Base-by-base conservation (phyloP, 2,888 invertebrate genomes). In the Netelia virgata region DNA sequence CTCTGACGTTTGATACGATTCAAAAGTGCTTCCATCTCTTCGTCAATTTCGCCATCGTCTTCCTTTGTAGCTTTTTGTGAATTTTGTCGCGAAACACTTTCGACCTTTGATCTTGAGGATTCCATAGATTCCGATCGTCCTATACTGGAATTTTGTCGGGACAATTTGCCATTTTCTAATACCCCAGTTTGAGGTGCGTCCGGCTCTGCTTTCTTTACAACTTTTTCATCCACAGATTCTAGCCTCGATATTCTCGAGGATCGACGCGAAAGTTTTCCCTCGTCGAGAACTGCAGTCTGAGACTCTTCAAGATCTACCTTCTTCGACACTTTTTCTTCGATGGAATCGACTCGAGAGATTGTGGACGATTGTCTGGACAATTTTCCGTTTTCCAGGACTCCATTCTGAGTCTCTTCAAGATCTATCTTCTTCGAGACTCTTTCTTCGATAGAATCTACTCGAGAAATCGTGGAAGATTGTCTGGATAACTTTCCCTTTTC, bases 1-100 rank as follows among this genome's bases (percentile, higher is more conserved):
- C 96, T 95, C 92, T 97, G 96, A 90, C 95, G 95, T 92, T 96
- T 95, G 87, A 96, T 96, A 89, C 96, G 95, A 92, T 94, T 95
- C 68, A 96, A 94, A 80, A 96, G 94, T 82, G 95, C 95, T 92
- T 96, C 96, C 89, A 96, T 93, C 88, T 95, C 95, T 76, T 95
- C 95, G 89, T 96, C 96, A 16, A 93, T 92, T 76, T 94, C 94
- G 79, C 95, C 95, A 82, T 95, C 95, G 82, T 94, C 94, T 11
- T 94, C 93, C 64, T 83, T 79, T 36, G 87, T 83, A 14, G 90
- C 91, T 74, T 87, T 88, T 75, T 89, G 88, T n/a, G 90, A 88
- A 76, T 86, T 88, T 80, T 88, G 86, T 55, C 87, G 76, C 3
- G 88, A 87, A 53, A 83, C 61, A 75, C 72, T 77, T 11, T 78